Evolutionary conservation across 2,113 vertebrate species (phyloP), one percentile per base, ranked within the genome.

Genomic region (Myrmophylax atrothorax): DNA sequence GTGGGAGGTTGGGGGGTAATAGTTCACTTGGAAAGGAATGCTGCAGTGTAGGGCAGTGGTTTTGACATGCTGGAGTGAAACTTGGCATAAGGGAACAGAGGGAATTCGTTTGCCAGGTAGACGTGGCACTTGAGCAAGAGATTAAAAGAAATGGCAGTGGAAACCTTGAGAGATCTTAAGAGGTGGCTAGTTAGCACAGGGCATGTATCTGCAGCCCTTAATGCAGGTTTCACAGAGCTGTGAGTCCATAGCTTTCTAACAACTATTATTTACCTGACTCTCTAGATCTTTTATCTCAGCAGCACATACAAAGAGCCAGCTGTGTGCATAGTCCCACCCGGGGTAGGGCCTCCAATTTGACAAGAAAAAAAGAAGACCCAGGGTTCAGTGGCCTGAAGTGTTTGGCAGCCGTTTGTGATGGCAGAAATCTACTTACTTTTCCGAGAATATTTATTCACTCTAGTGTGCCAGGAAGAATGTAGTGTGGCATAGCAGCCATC

Each of bases 51-150:
- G 68, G 95, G 79, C 87, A 95, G 93, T 67, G 91, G 89, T 95
- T 95, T 96, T 96, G 91, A 95, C 80, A 69, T 83, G 70, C 92
- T 90, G 83, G 70, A 94, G 87, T 93, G 93, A 97, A 96, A 96
- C 94, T 90, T 94, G 90, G 86, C 91, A 66, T 80, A 40, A 52
- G 38, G 42, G 74, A 84, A 67, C 31, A 75, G 70, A 84, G 82
- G 42, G 89, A 95, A 93, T 85, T 84, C 15, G 0, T 83, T 90
- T 77, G 79, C 86, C 84, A 8, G 10, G 93, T 88, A 94, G 83
- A 97, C 70, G 90, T 96, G 94, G 94, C 89, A 91, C 96, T 97
- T 92, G 64, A 92, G 64, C 18, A 86, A 90, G 80, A 93, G 66
- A 90, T 90, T 69, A 92, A 96, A 87, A 47, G n/a, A 81, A 92